Base-by-base conservation (phyloP, 2,888 invertebrate genomes). In the Zygaena filipendulae region DNA sequence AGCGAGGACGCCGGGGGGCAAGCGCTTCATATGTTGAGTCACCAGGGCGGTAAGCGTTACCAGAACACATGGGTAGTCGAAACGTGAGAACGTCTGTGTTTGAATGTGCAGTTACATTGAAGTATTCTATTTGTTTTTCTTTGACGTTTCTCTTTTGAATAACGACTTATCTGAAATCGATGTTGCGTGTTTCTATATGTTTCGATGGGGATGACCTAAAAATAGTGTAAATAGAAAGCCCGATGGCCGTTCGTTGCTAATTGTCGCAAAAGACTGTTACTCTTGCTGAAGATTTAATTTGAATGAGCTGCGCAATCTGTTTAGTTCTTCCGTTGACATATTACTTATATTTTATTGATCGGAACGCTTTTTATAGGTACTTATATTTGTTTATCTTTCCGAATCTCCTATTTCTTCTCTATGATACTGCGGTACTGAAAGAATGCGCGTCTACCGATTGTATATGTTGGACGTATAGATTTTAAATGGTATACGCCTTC, bases 1-100 rank as follows among this genome's bases (percentile, higher is more conserved):
- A 93, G 92, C 85, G 91, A 93, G 86, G 94, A 95, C 70, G 87
- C 90, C 70, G 95, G 93, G 75, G 88, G 90, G 81, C 88, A 91
- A 84, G 94, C 94, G 68, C 82, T 93, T 84, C 88, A 90, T 81
- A 87, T 88, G 87, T 84, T 95, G 84, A 87, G 89, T 81, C 89
- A 90, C 81, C 95, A 95, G 90, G 93, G 94, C 90, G 93, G 94
- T 94, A 92, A 92, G 91, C 84, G 71, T 70, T 68, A 61, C 67
- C 63, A 70, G 68, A 52, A 69, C 67, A 68, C 66, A 58, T 75
- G 77, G 77, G 69, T 77, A 77, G 77, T 70, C 74, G 59, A 71
- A 66, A 59, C 72, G 70, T 75, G 74, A 72, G 75, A 77, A 75
- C 79, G 77, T 77, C 75, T 77, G 75, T 79, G 79, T 77, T 63